Evolutionary conservation across 2,797 vertebrate genomes (phyloP).

Genomic region (Pseudomugil tenellus): DNA sequence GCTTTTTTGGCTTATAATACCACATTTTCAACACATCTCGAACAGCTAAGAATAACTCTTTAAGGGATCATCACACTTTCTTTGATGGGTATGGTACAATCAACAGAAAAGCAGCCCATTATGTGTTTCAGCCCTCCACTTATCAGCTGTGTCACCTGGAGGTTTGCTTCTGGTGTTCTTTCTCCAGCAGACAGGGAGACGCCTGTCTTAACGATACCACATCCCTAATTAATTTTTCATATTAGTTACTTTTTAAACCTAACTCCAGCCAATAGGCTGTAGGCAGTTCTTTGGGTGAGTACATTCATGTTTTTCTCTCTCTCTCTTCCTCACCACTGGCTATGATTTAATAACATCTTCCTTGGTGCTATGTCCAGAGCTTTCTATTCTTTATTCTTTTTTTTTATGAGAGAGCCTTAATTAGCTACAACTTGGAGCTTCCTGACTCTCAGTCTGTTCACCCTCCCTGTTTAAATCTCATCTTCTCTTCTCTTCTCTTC

Average conservation of each 20-base stretch:
- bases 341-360: constrained; percentile 81
- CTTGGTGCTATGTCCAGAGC: constrained; percentile 65
- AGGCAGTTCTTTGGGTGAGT: constrained; percentile 72
- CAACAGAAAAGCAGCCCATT: constrained; percentile 34
- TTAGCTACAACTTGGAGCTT: constrained; percentile 72
- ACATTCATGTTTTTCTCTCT: constrained; percentile 59
- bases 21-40: neutral
- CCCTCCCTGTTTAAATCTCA: constrained; percentile 8
- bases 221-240: constrained; percentile 79
- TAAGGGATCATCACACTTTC: constrained; percentile 1
- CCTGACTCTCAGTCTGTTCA: constrained; percentile 22
- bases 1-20: neutral
- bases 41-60: neutral
- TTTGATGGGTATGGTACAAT: constrained; percentile 23
- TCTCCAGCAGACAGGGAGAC: constrained; percentile 46
- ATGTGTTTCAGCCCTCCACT: neutral
- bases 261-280: constrained; percentile 69
- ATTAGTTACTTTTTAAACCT: constrained; percentile 83
- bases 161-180: constrained; percentile 32
- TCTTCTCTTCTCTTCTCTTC: constrained; percentile 5
- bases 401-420: constrained; percentile 77
- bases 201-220: constrained; percentile 29
- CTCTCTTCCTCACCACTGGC: constrained; percentile 70
- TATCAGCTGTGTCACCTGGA: constrained; percentile 41
- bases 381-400: constrained; percentile 50